These are phyloP conservation scores for Sipha flava DNA, from an alignment of 1,140 invertebrate genomes.

Conservation along the genomic window DNA sequence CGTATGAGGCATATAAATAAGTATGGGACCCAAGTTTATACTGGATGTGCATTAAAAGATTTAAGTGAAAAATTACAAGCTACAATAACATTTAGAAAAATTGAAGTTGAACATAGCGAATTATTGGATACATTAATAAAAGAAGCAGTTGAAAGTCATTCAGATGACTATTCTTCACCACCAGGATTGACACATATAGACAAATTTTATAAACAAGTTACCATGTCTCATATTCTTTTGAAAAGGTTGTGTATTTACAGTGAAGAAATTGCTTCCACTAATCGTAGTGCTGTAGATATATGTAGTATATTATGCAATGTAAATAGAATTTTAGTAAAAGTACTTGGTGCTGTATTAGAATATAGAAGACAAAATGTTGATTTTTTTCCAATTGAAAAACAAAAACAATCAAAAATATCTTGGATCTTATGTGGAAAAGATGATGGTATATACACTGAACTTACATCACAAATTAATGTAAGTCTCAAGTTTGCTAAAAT, in stretches of 20 bases:
- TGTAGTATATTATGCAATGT: constrained; percentile 17
- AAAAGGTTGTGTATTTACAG: neutral
- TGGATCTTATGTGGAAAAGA: constrained; percentile 8
- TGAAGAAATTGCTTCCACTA: neutral
- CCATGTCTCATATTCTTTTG: neutral
- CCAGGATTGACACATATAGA: constrained; percentile 13
- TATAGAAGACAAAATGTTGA: constrained; percentile 25
- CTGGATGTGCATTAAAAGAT: constrained; percentile 60
- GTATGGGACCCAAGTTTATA: constrained; percentile 53
- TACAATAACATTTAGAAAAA: constrained; percentile 57
- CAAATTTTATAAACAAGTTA: constrained; percentile 24
- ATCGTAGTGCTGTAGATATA: constrained; percentile 22
- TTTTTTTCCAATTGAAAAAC: constrained; percentile 15
- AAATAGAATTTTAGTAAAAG: neutral
- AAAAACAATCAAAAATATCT: constrained; percentile 11
- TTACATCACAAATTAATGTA: neutral
- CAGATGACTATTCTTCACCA: neutral
- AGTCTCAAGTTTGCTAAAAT: neutral
- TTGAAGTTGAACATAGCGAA: constrained; percentile 38
- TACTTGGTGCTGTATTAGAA: neutral
- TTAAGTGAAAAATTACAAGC: constrained; percentile 67
- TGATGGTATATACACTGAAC: neutral
- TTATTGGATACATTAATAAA: constrained; percentile 21
- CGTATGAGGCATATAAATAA: constrained; percentile 54
- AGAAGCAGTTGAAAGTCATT: neutral